Base-by-base conservation (phyloP, 2,113 vertebrate species). In the Pycnonotus jocosus region DNA sequence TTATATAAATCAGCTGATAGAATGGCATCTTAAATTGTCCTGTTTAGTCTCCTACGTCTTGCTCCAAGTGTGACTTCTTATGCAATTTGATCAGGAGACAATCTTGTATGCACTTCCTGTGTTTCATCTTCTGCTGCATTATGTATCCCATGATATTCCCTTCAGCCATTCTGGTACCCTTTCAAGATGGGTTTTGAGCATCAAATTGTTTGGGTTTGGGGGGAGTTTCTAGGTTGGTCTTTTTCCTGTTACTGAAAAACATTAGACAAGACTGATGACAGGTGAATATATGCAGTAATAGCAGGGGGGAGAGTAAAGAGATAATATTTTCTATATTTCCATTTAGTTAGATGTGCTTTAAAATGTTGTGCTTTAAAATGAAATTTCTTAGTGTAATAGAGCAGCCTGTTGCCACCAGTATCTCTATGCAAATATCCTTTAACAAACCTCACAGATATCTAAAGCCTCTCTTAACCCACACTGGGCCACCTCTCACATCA, bases 381-480 rank as follows among this genome's bases (percentile, higher is more conserved):
- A 25, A 33, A 33, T 51, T 73, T 74, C 20, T 54, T 51, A 8
- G 2, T 42, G 4, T 19, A 68, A 38, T 27, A 64, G 33, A 84
- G 24, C 27, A 60, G 14, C 9, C 77, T 3, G 9, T 79, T 81
- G 22, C 6, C 68, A 64, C 44, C 61, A 74, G 27, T 22, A 51
- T n/a, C 15, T 35, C 22, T n/a, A 14, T 38, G 60, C 54, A 91
- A 93, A 92, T 44, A n/a, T 89, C 95, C 97, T 97, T 99, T 98
- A 98, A 98, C 97, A 95, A 88, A 69, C 72, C 81, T 92, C 81
- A 58, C 95, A 99, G 98, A 97, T 98, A 98, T 68, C 87, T 98
- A 69, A 99, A 98, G 79, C 98, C 98, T 7, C 91, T 98, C 92
- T 93, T 99, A 93, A 99, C 99, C 15, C 98, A 98, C 11, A 8